Base-by-base conservation (phyloP, 2,888 invertebrate species). In the Pristionchus mayeri region DNA sequence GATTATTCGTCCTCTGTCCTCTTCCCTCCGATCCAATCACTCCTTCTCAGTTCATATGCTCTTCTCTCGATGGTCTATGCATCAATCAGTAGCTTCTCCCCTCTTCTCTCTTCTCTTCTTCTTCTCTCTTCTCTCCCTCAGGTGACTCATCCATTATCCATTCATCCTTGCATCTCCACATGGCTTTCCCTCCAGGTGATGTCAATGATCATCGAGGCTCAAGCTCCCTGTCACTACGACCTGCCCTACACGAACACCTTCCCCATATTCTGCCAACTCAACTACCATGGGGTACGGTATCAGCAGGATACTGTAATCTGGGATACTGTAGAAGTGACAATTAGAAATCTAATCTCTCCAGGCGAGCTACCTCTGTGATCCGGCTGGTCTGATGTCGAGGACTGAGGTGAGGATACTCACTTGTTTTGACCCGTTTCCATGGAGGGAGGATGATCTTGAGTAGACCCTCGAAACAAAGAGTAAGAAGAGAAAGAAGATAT, bases 361-460 rank as follows among this genome's bases (percentile, higher is more conserved):
- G 82, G 67, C 63, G 0, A 30, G 30, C 21, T 82, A 82, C 34
- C 67, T 82, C 48, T 82, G 82, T n/a, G 82, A 82, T 16, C 67
- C 82, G 6, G 63, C 67, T 3, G 82, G 82, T 0, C 30, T 82
- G 1, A 44, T 82, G 34, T 82, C 82, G 30, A 34, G 82, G n/a
- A 82, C 82, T 3, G 82, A 82, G 67, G 80, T 80, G 9, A 57
- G n/a, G n/a, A n/a, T n/a, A n/a, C n/a, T n/a, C n/a, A n/a, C n/a
- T n/a, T n/a, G n/a, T n/a, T n/a, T n/a, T n/a, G n/a, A n/a, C n/a
- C n/a, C n/a, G n/a, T n/a, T n/a, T n/a, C n/a, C n/a, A n/a, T n/a
- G n/a, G n/a, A n/a, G n/a, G n/a, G n/a, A n/a, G n/a, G n/a, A n/a
- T n/a, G n/a, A n/a, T n/a, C n/a, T n/a, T n/a, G n/a, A n/a, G n/a